phyloP scores from a whole-genome alignment of 2,888 invertebrate species.

The Pristionchus japonicus region DNA sequence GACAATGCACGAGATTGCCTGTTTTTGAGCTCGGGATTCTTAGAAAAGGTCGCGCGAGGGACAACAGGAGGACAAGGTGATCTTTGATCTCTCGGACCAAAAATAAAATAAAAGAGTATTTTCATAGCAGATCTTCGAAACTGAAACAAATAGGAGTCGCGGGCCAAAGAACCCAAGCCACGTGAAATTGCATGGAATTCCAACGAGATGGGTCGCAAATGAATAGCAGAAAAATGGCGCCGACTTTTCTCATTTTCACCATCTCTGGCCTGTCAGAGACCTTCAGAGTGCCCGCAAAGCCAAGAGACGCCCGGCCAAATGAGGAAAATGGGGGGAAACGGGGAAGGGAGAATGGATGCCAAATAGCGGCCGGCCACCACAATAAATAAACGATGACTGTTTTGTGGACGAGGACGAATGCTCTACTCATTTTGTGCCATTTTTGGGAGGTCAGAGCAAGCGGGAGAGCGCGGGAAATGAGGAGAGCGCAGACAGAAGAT shows the following conservation, averaged over 20 bases:
- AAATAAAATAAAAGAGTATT: neutral
- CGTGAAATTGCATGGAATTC: neutral
- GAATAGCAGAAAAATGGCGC: neutral
- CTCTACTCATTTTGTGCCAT: neutral
- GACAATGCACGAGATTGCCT: neutral
- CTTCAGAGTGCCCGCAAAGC: neutral
- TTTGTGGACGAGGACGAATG: conserved; percentile 7
- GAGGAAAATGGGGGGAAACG: neutral
- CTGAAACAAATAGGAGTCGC: neutral
- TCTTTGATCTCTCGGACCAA: neutral
- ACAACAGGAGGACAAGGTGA: neutral
- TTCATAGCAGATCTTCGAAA: neutral
- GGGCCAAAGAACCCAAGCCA: neutral
- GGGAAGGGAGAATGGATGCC: neutral
- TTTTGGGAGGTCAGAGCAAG: neutral
- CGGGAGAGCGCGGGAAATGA: neutral
- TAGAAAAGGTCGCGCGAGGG: neutral
- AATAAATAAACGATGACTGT: conserved; percentile 40
- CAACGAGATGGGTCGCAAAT: neutral
- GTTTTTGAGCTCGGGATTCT: neutral
- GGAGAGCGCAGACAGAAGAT: neutral
- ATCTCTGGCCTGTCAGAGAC: neutral
- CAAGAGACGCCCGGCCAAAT: neutral
- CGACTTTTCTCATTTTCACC: neutral
- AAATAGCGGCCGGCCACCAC: neutral